Conservation (phyloP, 2,888 invertebrate genomes). For the Tenthredo distinguenda region DNA sequence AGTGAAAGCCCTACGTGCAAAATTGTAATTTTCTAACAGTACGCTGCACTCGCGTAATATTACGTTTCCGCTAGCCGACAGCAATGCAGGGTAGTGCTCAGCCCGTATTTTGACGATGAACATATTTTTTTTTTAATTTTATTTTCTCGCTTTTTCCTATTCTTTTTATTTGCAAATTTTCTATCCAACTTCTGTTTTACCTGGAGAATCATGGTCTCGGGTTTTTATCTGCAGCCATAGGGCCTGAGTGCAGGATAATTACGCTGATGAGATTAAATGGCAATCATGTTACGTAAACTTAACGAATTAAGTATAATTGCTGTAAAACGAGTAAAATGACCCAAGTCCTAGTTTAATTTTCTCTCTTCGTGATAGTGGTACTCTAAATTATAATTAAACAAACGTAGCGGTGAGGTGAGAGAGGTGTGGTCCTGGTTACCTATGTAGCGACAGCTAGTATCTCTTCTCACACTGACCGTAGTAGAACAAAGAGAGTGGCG, state of each 20-base stretch:
- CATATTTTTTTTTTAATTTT: neutral
- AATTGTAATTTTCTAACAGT: conserved; percentile 47
- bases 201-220: neutral
- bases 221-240: neutral
- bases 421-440: neutral
- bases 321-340: conserved; percentile 12
- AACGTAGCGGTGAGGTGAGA: neutral
- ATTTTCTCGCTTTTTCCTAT: neutral
- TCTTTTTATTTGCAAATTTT: neutral
- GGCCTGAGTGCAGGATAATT: neutral
- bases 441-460: conserved; percentile 23
- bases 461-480: neutral
- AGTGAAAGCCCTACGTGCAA: conserved; percentile 40
- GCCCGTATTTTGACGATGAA: conserved; percentile 12
- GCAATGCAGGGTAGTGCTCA: neutral
- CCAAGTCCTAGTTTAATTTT: conserved; percentile 18
- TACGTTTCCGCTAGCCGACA: conserved; percentile 7
- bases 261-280: conserved; percentile 29
- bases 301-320: conserved; percentile 23
- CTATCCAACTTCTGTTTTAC: neutral
- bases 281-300: conserved; percentile 32
- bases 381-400: conserved; percentile 32
- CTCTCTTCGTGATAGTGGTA: neutral
- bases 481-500: neutral
- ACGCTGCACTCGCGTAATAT: conserved; percentile 34